Evolutionary conservation across 2,113 vertebrate species (phyloP), one percentile per base, ranked within the genome.

Genomic region (Ptilorrhoa leucosticta): DNA sequence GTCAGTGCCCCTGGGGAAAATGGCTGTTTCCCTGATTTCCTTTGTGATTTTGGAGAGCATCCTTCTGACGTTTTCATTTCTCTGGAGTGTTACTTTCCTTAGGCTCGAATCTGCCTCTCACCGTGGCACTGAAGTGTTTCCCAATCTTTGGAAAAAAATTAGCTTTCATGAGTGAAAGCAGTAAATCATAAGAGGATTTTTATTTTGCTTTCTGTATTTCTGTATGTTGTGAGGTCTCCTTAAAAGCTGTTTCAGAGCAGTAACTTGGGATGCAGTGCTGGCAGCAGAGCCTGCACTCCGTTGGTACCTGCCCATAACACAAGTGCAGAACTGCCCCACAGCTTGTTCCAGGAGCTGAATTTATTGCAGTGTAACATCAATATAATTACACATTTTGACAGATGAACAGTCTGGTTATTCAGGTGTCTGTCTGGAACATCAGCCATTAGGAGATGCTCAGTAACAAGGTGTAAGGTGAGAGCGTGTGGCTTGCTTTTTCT

Each of bases 261-360:
- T 45, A 45, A 77, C 14, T 13, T 64, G 65, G 70, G 58, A 15
- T 8, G 3, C 37, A 33, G 54, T 37, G 45, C 27, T 82, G 90
- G 65, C 90, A 89, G 83, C 54, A 18, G 21, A 44, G 42, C 31
- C 65, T n/a, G 17, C 1, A 2, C 54, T 70, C 31, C 0, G 0
- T 22, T 48, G 60, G 50, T 78, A 28, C 50, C 51, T 12, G 2
- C 70, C 54, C 23, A 2, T 56, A 68, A n/a, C 30, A 60, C 75
- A 47, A 30, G 39, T 44, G 65, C 45, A 57, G 56, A 82, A 31
- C 58, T 73, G 35, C 40, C 13, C 24, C 50, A 47, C 40, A 69
- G 60, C 50, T 84, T 13, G 0, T 61, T 61, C 31, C 56, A 33
- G 35, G 9, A 51, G 27, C 45, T 66, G 50, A 18, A 70, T 56